Evolutionary conservation across 2,113 vertebrate genomes (phyloP), one percentile per base, ranked within the genome.

Genomic region (Neomonachus schauinslandi): DNA sequence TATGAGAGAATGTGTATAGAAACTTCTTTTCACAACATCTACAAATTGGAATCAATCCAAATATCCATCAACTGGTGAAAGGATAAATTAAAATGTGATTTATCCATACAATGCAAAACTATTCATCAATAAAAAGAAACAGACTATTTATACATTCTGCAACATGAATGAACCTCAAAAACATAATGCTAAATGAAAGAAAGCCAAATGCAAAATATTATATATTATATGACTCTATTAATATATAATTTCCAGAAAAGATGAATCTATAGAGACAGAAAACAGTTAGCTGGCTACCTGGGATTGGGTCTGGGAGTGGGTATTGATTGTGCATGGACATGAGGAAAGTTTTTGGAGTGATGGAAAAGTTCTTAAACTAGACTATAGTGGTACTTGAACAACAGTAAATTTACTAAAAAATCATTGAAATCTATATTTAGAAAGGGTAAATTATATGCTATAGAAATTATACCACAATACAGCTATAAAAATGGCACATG

Each of bases 401-500:
- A 42, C 19, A 69, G 16, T 89, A 71, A 49, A 49, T 61, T 94
- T 74, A 92, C 51, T 65, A 63, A 59, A 59, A 80, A 85, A 36
- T 82, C 14, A 85, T 55, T 79, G 15, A 92, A 89, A 88, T 96
- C 15, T 72, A 36, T 28, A 90, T 46, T 93, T 72, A 77, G 16
- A 65, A 18, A 69, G 46, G 33, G n/a, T 87, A 82, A 57, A 85
- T 87, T 81, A 26, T 88, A 79, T 71, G 3, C 55, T 55, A 72
- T 84, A 33, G 51, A 95, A 63, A 95, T 82, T 53, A 53, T 15
- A 89, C 16, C 55, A 92, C 55, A 89, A 51, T 63, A 71, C 65
- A 86, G 36, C 42, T 94, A 67, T 83, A 36, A 94, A 96, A 90
- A 49, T 55, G 80, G 42, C 74, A 80, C 55, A 74, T 87, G 63